phyloP scores from a whole-genome alignment of 2,113 vertebrate genomes.

The Eurypyga helias region DNA sequence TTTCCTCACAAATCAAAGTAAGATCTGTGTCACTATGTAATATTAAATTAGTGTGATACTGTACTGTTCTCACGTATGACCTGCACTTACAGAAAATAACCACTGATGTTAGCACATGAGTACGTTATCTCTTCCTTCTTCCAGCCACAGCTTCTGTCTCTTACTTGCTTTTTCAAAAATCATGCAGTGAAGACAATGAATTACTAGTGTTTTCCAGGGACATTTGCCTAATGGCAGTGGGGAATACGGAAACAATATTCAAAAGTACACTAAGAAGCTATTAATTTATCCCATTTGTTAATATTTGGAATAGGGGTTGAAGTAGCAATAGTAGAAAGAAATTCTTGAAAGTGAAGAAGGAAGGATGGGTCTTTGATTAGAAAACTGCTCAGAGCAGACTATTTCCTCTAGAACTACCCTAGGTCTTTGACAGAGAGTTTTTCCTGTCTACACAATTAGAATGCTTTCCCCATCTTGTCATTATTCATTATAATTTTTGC shows the following conservation, averaged over 20 bases:
- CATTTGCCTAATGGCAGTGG: not conserved
- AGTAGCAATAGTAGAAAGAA: not conserved
- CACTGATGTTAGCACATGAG: not conserved
- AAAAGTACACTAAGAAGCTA: not conserved
- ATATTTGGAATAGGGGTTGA: not conserved
- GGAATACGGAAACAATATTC: not conserved
- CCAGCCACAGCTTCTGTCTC: not conserved
- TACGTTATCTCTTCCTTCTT: not conserved
- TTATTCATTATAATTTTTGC: conserved; percentile 16
- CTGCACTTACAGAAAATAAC: not conserved
- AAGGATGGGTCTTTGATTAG: not conserved
- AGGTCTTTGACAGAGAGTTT: not conserved
- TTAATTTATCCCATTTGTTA: not conserved
- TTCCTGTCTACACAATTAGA: conserved; percentile 14
- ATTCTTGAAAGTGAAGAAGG: not conserved
- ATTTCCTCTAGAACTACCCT: not conserved
- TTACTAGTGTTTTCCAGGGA: not conserved
- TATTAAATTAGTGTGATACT: not conserved
- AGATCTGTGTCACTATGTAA: not conserved
- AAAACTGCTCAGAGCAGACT: not conserved
- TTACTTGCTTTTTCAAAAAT: not conserved
- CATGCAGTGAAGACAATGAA: not conserved
- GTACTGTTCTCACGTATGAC: not conserved
- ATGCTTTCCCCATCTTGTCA: not conserved
- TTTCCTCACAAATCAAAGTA: not conserved